A percentile compares a stretch with the other conserved stretches of the same genome.
Conservation (phyloP, 1,140 invertebrate genomes). For the Drosophila ficusphila region DNA sequence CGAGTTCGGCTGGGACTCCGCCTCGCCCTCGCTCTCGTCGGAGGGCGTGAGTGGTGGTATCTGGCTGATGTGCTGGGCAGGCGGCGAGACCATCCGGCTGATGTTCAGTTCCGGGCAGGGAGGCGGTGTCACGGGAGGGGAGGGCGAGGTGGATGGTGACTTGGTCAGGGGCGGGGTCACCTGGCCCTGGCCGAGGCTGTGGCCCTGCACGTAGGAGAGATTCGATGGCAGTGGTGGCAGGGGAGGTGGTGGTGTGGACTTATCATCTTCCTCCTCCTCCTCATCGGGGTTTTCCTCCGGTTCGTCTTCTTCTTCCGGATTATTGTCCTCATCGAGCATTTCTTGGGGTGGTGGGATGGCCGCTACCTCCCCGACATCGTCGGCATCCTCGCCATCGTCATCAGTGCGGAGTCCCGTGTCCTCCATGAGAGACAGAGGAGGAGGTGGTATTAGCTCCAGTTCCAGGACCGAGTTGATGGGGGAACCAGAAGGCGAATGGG, state of each 20-base stretch:
- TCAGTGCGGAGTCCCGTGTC: constrained; percentile 65
- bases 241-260: constrained; percentile 76
- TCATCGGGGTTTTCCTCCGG: not conserved
- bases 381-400: constrained; percentile 63
- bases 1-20: constrained; percentile 74
- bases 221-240: constrained; percentile 78
- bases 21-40: constrained; percentile 71
- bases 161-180: constrained; percentile 73
- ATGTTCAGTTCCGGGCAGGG: constrained; percentile 67
- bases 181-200: constrained; percentile 30
- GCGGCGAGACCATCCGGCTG: constrained; percentile 72
- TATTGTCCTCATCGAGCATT: not conserved
- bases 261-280: constrained; percentile 57
- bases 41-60: constrained; percentile 76
- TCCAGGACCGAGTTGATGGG: constrained; percentile 73
- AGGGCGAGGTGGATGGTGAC: constrained; percentile 77
- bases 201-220: constrained; percentile 73
- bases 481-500: constrained; percentile 45
- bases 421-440: constrained; percentile 67
- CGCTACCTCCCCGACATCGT: constrained; percentile 49
- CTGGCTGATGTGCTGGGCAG: constrained; percentile 65
- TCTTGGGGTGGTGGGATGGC: constrained; percentile 26
- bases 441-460: constrained; percentile 71
- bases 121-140: constrained; percentile 75
- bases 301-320: constrained; percentile 13